phyloP scores from a whole-genome alignment of 2,113 vertebrate species.

The Chinchilla lanigera region DNA sequence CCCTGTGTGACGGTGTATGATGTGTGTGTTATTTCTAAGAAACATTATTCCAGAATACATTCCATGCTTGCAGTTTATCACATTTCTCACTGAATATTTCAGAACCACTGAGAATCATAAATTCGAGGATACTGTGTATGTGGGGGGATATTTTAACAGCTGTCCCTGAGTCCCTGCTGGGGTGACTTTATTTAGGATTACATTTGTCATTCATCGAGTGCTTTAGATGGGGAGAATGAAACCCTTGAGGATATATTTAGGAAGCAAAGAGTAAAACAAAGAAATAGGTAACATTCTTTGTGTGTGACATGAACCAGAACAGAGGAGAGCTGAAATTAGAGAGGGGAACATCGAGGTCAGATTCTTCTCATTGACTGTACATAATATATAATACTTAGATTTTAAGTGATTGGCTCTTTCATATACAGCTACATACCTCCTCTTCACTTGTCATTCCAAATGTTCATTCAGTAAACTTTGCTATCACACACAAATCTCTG shows the following conservation, averaged over 20 bases:
- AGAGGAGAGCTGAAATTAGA: background rate
- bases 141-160: background rate
- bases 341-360: background rate
- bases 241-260: background rate
- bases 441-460: background rate
- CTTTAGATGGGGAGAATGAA: background rate
- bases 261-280: background rate
- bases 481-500: background rate
- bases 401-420: background rate
- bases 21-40: background rate
- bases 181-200: background rate
- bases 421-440: background rate
- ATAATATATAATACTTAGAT: background rate
- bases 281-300: background rate
- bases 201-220: background rate
- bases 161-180: background rate
- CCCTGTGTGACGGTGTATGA: background rate
- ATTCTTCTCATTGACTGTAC: background rate
- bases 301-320: background rate
- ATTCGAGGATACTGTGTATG: background rate
- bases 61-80: background rate
- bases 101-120: background rate
- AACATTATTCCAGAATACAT: background rate
- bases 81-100: background rate
- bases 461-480: constrained; percentile 2